Evolutionary conservation across 2,888 invertebrate genomes (phyloP).

Genomic region (Sepiola atlantica): DNA sequence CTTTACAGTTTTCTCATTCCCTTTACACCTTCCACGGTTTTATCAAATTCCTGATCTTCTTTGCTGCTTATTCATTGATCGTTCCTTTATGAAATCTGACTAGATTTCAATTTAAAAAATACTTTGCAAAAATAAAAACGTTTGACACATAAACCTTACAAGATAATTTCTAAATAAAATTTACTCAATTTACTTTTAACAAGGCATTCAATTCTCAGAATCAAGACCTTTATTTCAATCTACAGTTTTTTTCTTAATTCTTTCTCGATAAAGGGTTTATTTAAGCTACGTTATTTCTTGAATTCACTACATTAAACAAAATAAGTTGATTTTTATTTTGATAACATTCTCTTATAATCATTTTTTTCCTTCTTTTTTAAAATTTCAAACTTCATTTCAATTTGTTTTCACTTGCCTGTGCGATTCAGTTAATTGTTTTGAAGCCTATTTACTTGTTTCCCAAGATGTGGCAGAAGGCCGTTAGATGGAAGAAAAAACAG

Average conservation of each 20-base stretch:
- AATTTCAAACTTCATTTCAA: not conserved
- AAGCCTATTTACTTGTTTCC: too few relatives aligned
- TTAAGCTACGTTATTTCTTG: not conserved
- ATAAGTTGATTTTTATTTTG: not conserved
- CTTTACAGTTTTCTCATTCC: too few relatives aligned
- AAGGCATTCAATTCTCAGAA: not conserved
- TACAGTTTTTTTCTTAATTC: not conserved
- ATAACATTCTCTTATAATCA: not conserved
- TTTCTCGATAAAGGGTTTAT: not conserved
- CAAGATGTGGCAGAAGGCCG: too few relatives aligned
- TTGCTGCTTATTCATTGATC: too few relatives aligned
- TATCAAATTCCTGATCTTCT: too few relatives aligned
- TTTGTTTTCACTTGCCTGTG: not conserved
- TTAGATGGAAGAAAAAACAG: too few relatives aligned
- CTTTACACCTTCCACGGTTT: too few relatives aligned
- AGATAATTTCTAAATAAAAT: constrained; percentile 23
- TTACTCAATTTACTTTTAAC: not conserved
- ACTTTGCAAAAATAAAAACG: not conserved
- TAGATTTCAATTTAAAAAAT: not conserved
- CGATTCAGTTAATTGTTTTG: not conserved
- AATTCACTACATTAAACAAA: not conserved
- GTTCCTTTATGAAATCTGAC: not conserved
- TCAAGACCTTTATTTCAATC: not conserved
- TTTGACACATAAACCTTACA: not conserved
- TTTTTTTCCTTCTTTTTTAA: not conserved